Evolutionary conservation across 2,888 invertebrate species (phyloP), one percentile per base, ranked within the genome.

Genomic region (Siphlonurus alternatus): DNA sequence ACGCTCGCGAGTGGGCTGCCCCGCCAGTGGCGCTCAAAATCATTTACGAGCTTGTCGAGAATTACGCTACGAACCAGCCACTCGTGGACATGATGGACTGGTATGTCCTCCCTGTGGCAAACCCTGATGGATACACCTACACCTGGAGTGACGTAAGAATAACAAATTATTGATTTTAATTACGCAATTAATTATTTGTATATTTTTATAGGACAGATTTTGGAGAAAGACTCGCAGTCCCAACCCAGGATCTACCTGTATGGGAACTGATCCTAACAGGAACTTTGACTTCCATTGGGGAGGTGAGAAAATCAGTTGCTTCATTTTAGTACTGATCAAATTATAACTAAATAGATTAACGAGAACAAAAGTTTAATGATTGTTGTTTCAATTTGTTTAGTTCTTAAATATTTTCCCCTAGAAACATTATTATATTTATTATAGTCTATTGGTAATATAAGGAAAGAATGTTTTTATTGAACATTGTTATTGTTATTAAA

Each of bases 161-260:
- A 38, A 38, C 38, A 38, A 38, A 38, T 38, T 38, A 10, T 38
- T 38, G 38, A 38, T 15, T 56, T 56, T n/a, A 10, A 10, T 20
- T 18, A 22, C 7, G 20, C n/a, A 56, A 56, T 20, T 56, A 20
- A 15, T 10, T 15, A 56, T 56, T 10, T n/a, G 22, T 56, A n/a
- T 20, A 56, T 20, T 20, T 56, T 56, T 20, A 56, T 20, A 66
- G 2, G 73, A 76, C 65, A 72, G 78, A 38, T 69, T 77, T 69
- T 78, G 78, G 78, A 69, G 78, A 25, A 79, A 79, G 66, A 78
- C 77, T 1, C 70, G 77, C 22, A 68, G 69, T 10, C 20, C 53
- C 1, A 56, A 62, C 15, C 62, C 53, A 19, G 65, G 62, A 3
- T 56, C 56, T 3, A 56, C 5, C 23, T 71, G 71, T 60, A 67